Evolutionary conservation across 2,888 invertebrate species (phyloP).

Genomic region (Branchellion lobata): DNA sequence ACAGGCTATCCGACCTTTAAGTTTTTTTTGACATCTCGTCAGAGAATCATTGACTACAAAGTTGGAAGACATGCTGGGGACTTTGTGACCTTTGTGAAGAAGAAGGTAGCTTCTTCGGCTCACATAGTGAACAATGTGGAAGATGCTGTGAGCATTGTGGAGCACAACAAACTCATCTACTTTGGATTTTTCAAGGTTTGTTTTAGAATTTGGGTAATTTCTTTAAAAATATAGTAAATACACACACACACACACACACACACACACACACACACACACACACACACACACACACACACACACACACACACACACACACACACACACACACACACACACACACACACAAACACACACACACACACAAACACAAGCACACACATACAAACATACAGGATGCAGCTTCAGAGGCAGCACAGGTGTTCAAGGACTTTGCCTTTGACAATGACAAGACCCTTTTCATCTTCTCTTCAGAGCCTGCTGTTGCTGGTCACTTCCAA

Average conservation of each 20-base stretch:
- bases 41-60: conserved; percentile 79
- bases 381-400: not conserved
- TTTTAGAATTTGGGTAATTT: too few species aligned
- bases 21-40: conserved; percentile 78
- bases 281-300: too few species aligned
- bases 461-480: conserved; percentile 78
- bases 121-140: conserved; percentile 73
- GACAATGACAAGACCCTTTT: conserved; percentile 84
- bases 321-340: too few species aligned
- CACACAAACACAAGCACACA: not conserved
- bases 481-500: conserved; percentile 77
- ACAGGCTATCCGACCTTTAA: conserved; percentile 95
- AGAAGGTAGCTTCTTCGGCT: conserved; percentile 97
- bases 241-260: too few species aligned
- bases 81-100: conserved; percentile 87
- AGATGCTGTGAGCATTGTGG: conserved; percentile 77
- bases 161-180: conserved; percentile 77
- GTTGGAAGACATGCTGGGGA: conserved; percentile 89
- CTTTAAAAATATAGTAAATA: too few species aligned
- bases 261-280: too few species aligned
- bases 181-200: conserved; percentile 65
- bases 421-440: conserved; percentile 78
- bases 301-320: too few species aligned
- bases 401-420: conserved; percentile 73
- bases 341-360: not conserved